phyloP scores from a whole-genome alignment of 2,888 invertebrate genomes.

The Sabellastarte sp. region DNA sequence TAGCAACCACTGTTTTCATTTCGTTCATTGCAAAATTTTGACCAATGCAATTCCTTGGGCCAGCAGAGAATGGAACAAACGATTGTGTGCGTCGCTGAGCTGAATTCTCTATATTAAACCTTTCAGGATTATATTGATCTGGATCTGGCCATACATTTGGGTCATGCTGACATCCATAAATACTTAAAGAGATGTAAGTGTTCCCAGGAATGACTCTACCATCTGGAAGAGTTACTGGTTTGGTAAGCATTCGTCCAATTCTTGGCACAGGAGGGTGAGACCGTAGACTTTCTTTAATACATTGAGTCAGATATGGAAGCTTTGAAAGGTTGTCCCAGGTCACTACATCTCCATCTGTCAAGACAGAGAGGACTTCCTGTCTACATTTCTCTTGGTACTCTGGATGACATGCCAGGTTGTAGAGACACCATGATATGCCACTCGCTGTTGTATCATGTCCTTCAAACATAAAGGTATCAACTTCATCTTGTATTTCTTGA shows the following conservation, averaged over 20 bases:
- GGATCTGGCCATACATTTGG: constrained; percentile 9
- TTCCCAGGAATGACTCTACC: not conserved
- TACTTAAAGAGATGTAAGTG: not conserved
- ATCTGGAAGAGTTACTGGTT: not conserved
- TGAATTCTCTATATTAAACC: constrained; percentile 2
- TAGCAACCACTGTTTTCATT: no score
- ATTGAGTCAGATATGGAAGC: not conserved
- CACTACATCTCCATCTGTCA: not conserved
- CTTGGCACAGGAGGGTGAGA: not conserved
- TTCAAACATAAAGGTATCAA: constrained; percentile 13
- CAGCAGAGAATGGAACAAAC: constrained; percentile 14
- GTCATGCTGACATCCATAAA: constrained; percentile 2
- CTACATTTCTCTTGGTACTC: not conserved
- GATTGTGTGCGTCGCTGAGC: not conserved
- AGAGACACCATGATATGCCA: constrained; percentile 7
- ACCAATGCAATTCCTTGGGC: no score
- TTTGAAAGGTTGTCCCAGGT: not conserved
- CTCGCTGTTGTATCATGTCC: constrained; percentile 13
- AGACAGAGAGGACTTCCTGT: not conserved
- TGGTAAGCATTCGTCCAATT: not conserved
- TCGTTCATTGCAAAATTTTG: no score
- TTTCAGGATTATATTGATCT: constrained; percentile 8
- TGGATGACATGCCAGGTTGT: not conserved
- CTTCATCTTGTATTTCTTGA: constrained; percentile 8
- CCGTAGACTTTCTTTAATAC: not conserved